Base-by-base conservation (phyloP, 1,140 invertebrate species). In the Rhagoletis zephyria region DNA sequence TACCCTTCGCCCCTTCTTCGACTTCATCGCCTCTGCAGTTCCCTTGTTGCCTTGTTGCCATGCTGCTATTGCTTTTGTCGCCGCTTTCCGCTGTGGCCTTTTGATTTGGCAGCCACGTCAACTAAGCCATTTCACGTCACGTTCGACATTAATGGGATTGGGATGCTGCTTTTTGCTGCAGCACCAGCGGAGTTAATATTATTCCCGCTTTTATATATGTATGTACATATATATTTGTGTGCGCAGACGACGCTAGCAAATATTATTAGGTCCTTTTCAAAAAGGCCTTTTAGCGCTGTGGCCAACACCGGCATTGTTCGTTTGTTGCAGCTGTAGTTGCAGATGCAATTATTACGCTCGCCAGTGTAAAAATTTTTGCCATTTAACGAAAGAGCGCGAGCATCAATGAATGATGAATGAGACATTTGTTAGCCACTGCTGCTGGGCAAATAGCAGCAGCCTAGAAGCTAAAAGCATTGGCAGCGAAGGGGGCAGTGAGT, bases 321-420 rank as follows among this genome's bases (percentile, higher is more conserved):
- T 30, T 16, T 63, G 56, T 14, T 60, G 60, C 14, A n/a, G 42
- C 61, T 67, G n/a, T 45, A 40, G 59, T 51, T 65, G 63, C 42
- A 64, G 42, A 51, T 87, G 86, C 86, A 87, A 87, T 87, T 87
- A 87, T 87, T 87, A 45, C 86, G 86, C 86, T 87, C 63, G 51
- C 64, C 42, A n/a, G 48, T 87, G 86, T 87, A 87, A 45, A 87
- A 87, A 87, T 40, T 74, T 42, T 85, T 85, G 81, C 81, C 81
- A 85, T 85, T 85, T 85, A 85, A 42, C 61, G 4, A 30, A 74
- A 12, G 2, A 45, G 67, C 51, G 51, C n/a, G 85, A 63, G 74
- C 74, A 51, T 56, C 74, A 81, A 59, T 81, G 74, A 59, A 81
- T 81, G 74, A 81, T 81, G 74, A 81, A 81, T 81, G 74, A 81